Evolutionary conservation across 1,140 invertebrate genomes (phyloP), one percentile per base, ranked within the genome.

Genomic region (Drosophila arizonae): DNA sequence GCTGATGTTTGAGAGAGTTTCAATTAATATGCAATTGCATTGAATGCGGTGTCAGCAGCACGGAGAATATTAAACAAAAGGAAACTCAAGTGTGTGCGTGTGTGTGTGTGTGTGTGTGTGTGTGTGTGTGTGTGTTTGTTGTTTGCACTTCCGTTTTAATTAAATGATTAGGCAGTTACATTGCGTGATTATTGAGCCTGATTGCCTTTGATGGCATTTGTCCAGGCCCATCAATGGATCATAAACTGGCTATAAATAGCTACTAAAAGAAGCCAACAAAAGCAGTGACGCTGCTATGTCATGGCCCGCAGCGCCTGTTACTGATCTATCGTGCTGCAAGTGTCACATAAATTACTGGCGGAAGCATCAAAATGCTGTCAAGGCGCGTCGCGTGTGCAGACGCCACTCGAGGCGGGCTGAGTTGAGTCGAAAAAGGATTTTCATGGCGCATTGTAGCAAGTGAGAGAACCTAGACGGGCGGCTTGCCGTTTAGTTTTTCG

Each of bases 261-360:
- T 66, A 86, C 33, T 33, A 33, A 6, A 2, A 33, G 9, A 11
- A 28, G 10, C 13, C 33, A 43, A 33, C 33, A 33, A n/a, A 60
- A 52, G 30, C 30, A 10, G 21, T 15, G 26, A 6, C 13, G 26
- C 62, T 69, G 57, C 66, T 54, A 74, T 74, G 43, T 28, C 71
- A 63, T 80, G 54, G 66, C 75, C 67, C 72, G 39, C 30, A 50
- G 52, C 64, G 39, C 39, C 46, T 43, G 24, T 28, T 46, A 45
- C 78, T 88, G 84, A 87, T 87, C 82, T 82, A 87, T 79, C 79
- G 66, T 74, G 76, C 68, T 87, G 84, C 79, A 87, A 87, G 82
- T 88, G 82, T 88, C 82, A 88, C 84, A 87, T 87, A 87, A 87
- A 87, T 88, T 87, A 88, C 82, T 82, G 88, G 70, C 84, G 84